Evolutionary conservation across 2,113 vertebrate genomes (phyloP).

Genomic region (Bungarus multicinctus): DNA sequence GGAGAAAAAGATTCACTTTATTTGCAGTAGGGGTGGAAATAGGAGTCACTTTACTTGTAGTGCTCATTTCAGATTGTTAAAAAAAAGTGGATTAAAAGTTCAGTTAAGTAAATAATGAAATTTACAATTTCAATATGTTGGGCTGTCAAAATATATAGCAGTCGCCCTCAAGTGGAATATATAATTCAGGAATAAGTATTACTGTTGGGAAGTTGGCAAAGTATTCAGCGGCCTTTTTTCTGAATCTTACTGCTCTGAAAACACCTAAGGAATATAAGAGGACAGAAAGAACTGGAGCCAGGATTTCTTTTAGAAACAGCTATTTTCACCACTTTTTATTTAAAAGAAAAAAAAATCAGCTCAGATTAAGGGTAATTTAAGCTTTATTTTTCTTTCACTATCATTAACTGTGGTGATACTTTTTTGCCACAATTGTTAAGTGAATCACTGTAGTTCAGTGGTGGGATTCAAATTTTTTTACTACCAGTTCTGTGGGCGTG

Average conservation of each 20-base stretch:
- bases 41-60: not conserved
- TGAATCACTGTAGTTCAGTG: too few relatives aligned
- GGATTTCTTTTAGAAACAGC: not conserved
- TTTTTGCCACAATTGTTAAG: not conserved
- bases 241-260: not conserved
- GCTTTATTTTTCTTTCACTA: not conserved
- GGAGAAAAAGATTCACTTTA: accelerated
- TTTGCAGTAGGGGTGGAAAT: not conserved
- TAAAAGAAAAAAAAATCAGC: not conserved
- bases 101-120: not conserved
- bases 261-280: not conserved
- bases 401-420: too few relatives aligned
- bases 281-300: not conserved
- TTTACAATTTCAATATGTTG: not conserved
- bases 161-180: not conserved
- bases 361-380: not conserved
- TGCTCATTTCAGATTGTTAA: not conserved
- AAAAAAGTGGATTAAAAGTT: accelerated
- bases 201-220: not conserved
- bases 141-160: accelerated
- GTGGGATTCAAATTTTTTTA: too few relatives aligned
- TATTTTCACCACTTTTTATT: not conserved
- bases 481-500: too few relatives aligned
- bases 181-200: not conserved
- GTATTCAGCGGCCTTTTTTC: not conserved